Base-by-base conservation (phyloP, 2,113 vertebrate genomes). In the Atlantisia rogersi region DNA sequence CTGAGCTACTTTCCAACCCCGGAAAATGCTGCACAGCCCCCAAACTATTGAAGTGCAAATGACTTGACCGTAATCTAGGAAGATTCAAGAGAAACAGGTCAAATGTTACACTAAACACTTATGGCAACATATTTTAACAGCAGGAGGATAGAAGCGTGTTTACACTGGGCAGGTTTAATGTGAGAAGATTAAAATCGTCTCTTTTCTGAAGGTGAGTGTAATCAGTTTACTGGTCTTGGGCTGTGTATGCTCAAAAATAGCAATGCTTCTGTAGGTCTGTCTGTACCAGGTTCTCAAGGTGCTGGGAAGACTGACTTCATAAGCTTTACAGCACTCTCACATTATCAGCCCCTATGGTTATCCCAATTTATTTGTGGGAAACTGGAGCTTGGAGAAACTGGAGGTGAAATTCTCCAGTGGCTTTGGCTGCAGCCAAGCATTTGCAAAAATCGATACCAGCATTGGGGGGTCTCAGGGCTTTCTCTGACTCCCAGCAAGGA, bases 1-100 rank as follows among this genome's bases (percentile, higher is more conserved):
- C 74, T 89, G 58, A 92, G 77, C 78, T 94, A 40, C 10, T 60
- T 90, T 95, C 58, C 63, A 87, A 15, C 17, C 77, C 58, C 53
- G 77, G 86, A 91, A 91, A 94, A 79, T 65, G 42, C 17, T 35
- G 55, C 8, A 10, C 67, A 92, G 55, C 37, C 70, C 55, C 62
- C 6, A 2, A 94, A 77, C 92, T 82, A 89, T 24, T 94, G 91
- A 96, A 95, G 91, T 95, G 88, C 86, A 96, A 91, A 94, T 92
- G 59, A 50, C 40, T 79, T 79, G 91, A 80, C 89, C 1, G 0
- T 92, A 82, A 94, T 85, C 77, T 87, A 70, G 76, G 83, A 91
- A 94, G 74, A 92, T 89, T 79, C 62, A n/a, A 80, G 86, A 87
- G 91, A 87, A 94, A 73, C 32, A 40, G 86, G 83, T 96, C 95